phyloP scores from a whole-genome alignment of 92 coral and sea anemone genomes.

The Phymanthus crucifer region DNA sequence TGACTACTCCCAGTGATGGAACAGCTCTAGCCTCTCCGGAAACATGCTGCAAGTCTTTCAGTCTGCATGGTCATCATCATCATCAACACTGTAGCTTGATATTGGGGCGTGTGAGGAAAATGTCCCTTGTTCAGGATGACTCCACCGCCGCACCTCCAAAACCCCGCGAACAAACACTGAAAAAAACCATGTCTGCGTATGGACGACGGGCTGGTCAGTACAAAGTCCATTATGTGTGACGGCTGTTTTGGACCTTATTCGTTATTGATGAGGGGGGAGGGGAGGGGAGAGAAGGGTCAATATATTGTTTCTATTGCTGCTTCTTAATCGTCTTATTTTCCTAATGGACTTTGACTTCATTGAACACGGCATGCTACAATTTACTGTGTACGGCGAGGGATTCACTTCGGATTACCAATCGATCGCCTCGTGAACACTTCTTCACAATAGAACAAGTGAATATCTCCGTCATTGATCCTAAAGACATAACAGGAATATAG shows the following conservation, averaged over 20 bases:
- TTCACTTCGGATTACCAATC: too few species aligned
- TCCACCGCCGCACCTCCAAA: not conserved
- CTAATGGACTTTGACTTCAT: too few species aligned
- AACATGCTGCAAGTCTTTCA: slow-evolving; percentile 1
- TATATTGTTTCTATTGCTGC: too few species aligned
- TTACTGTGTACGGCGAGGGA: too few species aligned
- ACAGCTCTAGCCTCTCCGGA: not conserved
- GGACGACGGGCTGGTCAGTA: slow-evolving; percentile 28
- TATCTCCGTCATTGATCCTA: not conserved
- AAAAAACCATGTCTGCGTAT: slow-evolving; percentile 33
- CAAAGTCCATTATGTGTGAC: slow-evolving; percentile 34
- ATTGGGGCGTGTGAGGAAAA: slow-evolving; percentile 7
- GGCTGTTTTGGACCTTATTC: not conserved
- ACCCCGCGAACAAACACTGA: slow-evolving; percentile 1
- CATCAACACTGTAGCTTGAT: slow-evolving; percentile 27
- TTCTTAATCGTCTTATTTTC: too few species aligned
- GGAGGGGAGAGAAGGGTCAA: too few species aligned
- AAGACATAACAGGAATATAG: not conserved
- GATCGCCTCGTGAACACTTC: too few species aligned
- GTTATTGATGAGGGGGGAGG: too few species aligned
- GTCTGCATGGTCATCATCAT: slow-evolving; percentile 1
- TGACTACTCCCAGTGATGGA: not conserved
- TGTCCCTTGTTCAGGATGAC: not conserved
- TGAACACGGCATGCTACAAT: too few species aligned
- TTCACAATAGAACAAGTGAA: too few species aligned